Percentiles rank a stretch among this genome's conserved stretches.
These are phyloP conservation scores for Fratercula arctica DNA, from an alignment of 2,797 vertebrate species.

Conservation along the genomic window DNA sequence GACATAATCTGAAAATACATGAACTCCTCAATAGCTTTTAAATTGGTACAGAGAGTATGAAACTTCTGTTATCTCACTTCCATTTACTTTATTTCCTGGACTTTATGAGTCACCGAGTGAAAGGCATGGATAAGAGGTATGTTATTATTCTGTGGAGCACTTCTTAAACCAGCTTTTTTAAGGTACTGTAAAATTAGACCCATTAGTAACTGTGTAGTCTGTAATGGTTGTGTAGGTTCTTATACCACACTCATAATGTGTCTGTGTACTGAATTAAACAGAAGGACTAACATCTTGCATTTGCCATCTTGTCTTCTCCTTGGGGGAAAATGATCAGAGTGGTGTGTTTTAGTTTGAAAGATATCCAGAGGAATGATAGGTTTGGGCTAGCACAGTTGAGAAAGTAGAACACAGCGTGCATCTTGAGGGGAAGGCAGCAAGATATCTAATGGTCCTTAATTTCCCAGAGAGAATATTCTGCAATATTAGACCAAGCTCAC, in stretches of 20 bases:
- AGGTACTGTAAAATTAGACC: neutral
- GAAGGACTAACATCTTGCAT: neutral
- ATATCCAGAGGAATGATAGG: neutral
- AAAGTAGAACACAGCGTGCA: neutral
- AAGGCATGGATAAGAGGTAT: neutral
- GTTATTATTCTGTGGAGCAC: neutral
- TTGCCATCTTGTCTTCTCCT: neutral
- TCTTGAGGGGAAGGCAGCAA: neutral
- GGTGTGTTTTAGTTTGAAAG: neutral
- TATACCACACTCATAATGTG: neutral
- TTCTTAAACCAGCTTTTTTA: neutral
- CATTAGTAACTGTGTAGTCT: neutral
- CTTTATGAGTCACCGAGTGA: neutral
- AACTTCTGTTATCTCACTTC: neutral
- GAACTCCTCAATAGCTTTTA: slow-evolving; percentile 15
- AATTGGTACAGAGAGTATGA: neutral
- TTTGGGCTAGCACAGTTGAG: neutral
- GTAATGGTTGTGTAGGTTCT: neutral
- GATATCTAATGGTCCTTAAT: neutral
- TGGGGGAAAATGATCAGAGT: neutral
- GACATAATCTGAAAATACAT: slow-evolving; percentile 29
- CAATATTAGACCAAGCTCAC: neutral
- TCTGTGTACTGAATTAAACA: neutral
- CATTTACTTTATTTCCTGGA: neutral
- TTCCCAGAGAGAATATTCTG: neutral